These are phyloP conservation scores for Actinemys pallida DNA, from an alignment of 2,113 vertebrate species.

Conservation along the genomic window DNA sequence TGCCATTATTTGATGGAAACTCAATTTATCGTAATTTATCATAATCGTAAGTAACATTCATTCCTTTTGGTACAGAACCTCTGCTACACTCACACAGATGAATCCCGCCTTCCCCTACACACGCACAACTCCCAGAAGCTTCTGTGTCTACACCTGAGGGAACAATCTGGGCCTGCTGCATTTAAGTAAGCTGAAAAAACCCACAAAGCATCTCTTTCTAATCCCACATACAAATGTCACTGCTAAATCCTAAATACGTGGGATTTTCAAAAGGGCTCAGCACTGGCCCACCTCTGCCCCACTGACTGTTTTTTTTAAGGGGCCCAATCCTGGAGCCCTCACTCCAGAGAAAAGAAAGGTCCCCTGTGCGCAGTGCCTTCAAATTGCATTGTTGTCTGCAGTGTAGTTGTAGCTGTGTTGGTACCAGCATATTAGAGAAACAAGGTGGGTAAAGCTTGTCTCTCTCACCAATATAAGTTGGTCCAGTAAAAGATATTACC, in stretches of 20 bases:
- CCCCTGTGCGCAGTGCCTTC: not conserved
- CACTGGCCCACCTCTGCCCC: not conserved
- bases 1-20: not conserved
- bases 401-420: too few species aligned
- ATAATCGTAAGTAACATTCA: not conserved
- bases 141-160: not conserved
- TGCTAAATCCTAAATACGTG: not conserved
- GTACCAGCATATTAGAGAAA: too few species aligned
- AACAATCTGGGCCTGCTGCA: not conserved
- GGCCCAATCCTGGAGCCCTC: not conserved
- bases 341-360: not conserved
- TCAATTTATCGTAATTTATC: not conserved
- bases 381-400: not conserved
- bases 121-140: not conserved
- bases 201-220: not conserved
- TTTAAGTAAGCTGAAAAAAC: fast-evolving
- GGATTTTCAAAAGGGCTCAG: too few species aligned
- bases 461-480: too few species aligned
- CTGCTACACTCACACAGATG: not conserved
- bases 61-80: not conserved
- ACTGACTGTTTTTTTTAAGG: not conserved
- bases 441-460: too few species aligned
- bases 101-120: not conserved
- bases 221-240: fast-evolving
- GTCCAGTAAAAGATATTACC: too few species aligned